Conservation (phyloP, 2,113 vertebrate species). For the Psittacus erithacus region DNA sequence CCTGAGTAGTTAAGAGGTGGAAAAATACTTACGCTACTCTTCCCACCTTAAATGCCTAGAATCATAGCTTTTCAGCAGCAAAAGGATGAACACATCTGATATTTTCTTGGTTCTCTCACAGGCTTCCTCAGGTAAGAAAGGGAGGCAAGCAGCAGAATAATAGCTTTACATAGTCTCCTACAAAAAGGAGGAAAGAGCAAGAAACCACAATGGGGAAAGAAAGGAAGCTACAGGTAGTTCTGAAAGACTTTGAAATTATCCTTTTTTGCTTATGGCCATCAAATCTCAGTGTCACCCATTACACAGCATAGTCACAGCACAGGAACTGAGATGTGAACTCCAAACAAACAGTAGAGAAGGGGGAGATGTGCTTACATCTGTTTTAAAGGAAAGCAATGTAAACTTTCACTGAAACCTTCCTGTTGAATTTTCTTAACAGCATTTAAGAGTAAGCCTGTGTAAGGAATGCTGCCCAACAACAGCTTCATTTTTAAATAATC, state of each 20-base stretch:
- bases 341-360: background rate
- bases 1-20: background rate
- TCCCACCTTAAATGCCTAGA: background rate
- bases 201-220: background rate
- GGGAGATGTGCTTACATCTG: background rate
- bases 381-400: background rate
- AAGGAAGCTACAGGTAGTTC: background rate
- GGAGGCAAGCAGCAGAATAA: background rate
- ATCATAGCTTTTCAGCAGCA: background rate
- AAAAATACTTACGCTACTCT: background rate
- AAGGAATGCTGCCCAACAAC: background rate
- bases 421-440: background rate
- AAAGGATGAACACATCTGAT: background rate
- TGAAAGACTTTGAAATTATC: background rate
- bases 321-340: conserved; percentile 9
- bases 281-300: background rate
- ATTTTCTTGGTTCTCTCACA: background rate
- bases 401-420: background rate
- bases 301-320: background rate
- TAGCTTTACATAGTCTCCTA: background rate
- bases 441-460: background rate
- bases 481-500: background rate
- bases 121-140: background rate
- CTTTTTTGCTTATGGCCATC: background rate
- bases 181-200: background rate